Conservation (phyloP, 2,888 invertebrate genomes). For the Ichneumoninae sp. region DNA sequence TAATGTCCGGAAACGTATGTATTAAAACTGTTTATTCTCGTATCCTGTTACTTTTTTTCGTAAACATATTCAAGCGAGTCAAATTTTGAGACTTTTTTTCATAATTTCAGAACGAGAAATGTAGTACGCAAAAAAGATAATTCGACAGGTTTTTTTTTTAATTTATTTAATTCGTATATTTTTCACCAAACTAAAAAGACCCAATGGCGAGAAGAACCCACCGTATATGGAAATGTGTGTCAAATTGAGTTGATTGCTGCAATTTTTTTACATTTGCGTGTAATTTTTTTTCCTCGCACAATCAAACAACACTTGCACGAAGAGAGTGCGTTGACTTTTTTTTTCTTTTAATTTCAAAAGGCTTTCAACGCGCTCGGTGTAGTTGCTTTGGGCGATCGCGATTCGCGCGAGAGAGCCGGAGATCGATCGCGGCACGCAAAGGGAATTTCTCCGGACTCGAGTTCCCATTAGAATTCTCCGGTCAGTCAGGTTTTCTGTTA, state of each 20-base stretch:
- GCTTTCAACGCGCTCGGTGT: conserved; percentile 4
- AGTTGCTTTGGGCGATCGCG: conserved; percentile 1
- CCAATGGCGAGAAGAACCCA: not conserved
- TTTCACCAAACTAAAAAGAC: not conserved
- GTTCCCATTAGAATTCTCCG: conserved; percentile 62
- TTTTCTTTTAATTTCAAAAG: conserved; percentile 1
- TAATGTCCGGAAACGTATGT: not conserved
- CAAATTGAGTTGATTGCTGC: conserved; percentile 1
- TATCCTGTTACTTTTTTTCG: no score
- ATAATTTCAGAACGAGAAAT: no score
- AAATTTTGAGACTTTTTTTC: no score
- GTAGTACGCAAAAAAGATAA: no score
- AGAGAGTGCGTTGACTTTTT: conserved; percentile 11
- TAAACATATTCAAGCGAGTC: no score
- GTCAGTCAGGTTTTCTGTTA: conserved; percentile 65
- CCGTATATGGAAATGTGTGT: not conserved
- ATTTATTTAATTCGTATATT: not conserved
- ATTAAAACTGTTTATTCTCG: no score
- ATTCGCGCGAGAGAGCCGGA: conserved; percentile 26
- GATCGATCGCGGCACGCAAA: conserved; percentile 53
- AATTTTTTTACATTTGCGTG: not conserved
- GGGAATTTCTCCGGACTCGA: conserved; percentile 56
- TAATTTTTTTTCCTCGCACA: not conserved
- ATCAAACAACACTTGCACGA: not conserved
- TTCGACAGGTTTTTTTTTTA: not conserved